Conservation (phyloP, 2,797 vertebrate genomes). For the Channa striata region DNA sequence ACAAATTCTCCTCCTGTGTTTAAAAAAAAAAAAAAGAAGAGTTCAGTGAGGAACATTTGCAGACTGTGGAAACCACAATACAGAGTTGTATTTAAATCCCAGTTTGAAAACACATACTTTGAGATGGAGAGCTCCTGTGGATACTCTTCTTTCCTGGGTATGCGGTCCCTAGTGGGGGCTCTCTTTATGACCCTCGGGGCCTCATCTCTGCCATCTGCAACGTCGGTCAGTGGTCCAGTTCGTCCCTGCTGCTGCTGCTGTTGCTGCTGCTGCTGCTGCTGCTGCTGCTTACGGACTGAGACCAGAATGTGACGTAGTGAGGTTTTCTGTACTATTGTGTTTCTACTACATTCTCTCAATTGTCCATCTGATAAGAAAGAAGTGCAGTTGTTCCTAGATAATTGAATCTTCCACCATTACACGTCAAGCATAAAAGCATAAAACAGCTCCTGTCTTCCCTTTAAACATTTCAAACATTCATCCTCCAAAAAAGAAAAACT, state of each 20-base stretch:
- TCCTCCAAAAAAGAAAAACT: no score
- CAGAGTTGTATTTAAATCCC: neutral
- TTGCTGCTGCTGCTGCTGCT: constrained; percentile 20
- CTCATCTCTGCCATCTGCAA: constrained; percentile 62
- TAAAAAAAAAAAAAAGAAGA: neutral
- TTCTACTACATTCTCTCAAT: neutral
- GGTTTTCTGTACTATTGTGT: neutral
- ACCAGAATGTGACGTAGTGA: neutral
- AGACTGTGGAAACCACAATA: neutral
- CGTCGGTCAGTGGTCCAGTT: constrained; percentile 71
- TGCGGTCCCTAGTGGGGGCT: constrained; percentile 71
- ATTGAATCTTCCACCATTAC: no score
- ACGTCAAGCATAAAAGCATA: no score
- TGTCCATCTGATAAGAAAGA: no score
- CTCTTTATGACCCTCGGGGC: constrained; percentile 76
- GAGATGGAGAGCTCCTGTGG: constrained; percentile 75
- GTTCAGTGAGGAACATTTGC: no score
- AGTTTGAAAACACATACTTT: constrained; percentile 74
- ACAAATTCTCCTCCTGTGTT: no score
- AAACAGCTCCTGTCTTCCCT: no score
- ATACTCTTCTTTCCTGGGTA: constrained; percentile 66
- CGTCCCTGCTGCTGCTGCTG: constrained; percentile 45
- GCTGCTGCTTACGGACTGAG: constrained; percentile 76
- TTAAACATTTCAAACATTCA: no score
- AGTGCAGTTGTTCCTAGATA: no score